Evolutionary conservation across 1,140 invertebrate genomes (phyloP).

Genomic region (Chelonus insularis): DNA sequence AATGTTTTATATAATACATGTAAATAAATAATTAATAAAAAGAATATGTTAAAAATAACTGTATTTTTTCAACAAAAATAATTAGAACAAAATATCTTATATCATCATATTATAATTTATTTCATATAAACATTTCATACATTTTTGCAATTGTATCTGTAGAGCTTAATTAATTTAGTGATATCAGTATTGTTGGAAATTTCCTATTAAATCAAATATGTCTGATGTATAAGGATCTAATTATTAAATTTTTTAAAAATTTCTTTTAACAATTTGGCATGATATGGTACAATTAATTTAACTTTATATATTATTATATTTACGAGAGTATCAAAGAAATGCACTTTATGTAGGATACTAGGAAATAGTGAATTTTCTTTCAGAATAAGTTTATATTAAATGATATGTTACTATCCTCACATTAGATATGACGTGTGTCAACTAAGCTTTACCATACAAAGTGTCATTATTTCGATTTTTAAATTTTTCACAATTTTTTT

Average conservation of each 20-base stretch:
- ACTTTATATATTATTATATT: conserved; percentile 5
- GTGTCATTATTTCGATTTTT: conserved; percentile 15
- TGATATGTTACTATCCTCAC: conserved; percentile 29
- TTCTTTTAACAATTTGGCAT: conserved; percentile 44
- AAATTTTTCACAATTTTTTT: conserved; percentile 10
- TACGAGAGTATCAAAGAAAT: conserved; percentile 32
- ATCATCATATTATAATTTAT: conserved; percentile 51
- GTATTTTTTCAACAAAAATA: not conserved
- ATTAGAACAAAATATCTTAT: conserved; percentile 4
- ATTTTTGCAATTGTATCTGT: conserved; percentile 44
- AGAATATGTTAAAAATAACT: not conserved
- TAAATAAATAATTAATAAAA: conserved; percentile 12
- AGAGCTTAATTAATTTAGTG: conserved; percentile 43
- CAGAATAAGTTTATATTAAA: conserved; percentile 23
- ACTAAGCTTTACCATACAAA: conserved; percentile 14
- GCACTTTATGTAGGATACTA: conserved; percentile 25
- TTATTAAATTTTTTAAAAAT: conserved; percentile 16
- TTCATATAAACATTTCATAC: conserved; percentile 58
- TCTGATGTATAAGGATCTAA: conserved; percentile 44
- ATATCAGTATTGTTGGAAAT: conserved; percentile 45
- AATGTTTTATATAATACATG: conserved; percentile 4
- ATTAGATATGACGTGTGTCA: not conserved
- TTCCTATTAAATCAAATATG: conserved; percentile 46
- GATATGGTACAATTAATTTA: conserved; percentile 9
- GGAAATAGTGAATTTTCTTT: conserved; percentile 23